Evolutionary conservation across 2,888 invertebrate genomes (phyloP).

Genomic region (Cantharis flavilabris): DNA sequence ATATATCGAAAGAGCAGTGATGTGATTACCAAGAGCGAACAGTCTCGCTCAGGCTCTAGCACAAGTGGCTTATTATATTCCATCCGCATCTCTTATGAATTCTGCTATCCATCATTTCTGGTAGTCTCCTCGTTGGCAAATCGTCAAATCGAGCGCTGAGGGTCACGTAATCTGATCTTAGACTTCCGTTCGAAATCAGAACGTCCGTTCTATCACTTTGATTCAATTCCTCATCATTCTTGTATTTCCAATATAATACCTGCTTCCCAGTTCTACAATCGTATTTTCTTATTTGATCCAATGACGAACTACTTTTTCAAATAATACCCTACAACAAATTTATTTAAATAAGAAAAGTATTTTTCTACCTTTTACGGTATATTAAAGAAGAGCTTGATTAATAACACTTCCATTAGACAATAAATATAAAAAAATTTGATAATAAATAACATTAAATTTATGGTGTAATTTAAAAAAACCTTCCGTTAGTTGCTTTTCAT

Average conservation of each 20-base stretch:
- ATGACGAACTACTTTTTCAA: background rate
- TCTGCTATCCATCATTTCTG: conserved; percentile 50
- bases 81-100: conserved; percentile 48
- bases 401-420: background rate
- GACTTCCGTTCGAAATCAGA: conserved; percentile 40
- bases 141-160: conserved; percentile 50
- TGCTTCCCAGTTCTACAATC: conserved; percentile 19
- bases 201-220: conserved; percentile 40
- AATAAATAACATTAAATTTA: background rate
- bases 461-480: too few relatives aligned
- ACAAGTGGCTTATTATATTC: conserved; percentile 49
- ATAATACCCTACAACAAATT: background rate
- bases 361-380: background rate
- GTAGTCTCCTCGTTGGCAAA: conserved; percentile 49
- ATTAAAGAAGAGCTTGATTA: background rate
- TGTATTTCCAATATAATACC: conserved; percentile 28
- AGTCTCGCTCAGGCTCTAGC: conserved; percentile 40
- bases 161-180: conserved; percentile 51
- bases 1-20: conserved; percentile 35
- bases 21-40: conserved; percentile 35
- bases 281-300: conserved; percentile 16
- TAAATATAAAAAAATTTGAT: background rate
- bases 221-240: conserved; percentile 43
- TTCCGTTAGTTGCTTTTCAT: too few relatives aligned
- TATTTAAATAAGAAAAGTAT: background rate